Evolutionary conservation across 2,888 invertebrate species (phyloP), one percentile per base, ranked within the genome.

Genomic region (Aleiodes testaceus): DNA sequence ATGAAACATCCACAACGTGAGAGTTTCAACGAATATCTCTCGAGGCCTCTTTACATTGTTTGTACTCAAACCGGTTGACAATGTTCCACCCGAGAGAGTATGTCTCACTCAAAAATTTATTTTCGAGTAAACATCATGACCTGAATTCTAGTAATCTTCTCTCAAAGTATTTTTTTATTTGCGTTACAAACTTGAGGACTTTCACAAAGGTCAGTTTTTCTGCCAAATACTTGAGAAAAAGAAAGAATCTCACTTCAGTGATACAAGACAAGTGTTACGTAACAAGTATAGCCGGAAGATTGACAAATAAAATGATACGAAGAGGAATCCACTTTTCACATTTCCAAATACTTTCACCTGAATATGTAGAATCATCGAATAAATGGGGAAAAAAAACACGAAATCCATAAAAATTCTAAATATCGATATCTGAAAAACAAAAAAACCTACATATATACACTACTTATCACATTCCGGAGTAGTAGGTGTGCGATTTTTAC

Each of bases 401-500:
- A 36, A 26, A 59, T 1, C 14, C 36, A 36, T 53, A 0, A 5
- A 26, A 53, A 26, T 12, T 26, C 6, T 59, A 16, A n/a, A n/a
- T n/a, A n/a, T n/a, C n/a, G n/a, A n/a, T n/a, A n/a, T n/a, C n/a
- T n/a, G n/a, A n/a, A n/a, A n/a, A n/a, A n/a, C n/a, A n/a, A n/a
- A n/a, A n/a, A n/a, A n/a, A n/a, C n/a, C n/a, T 36, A 18, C 42
- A 59, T 18, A 18, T 30, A 36, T 16, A 49, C 18, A 47, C 11
- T 30, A 7, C 9, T 49, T 30, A 50, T 65, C 30, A 30, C 50
- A 68, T 59, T 50, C 50, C 47, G 14, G 22, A 47, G 49, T 59
- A 68, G 66, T 65, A 26, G 49, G 65, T 65, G 59, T 59, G 65
- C 16, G 47, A 65, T 50, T 65, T 65, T 65, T 65, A 65, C 36